phyloP scores from a whole-genome alignment of 2,797 vertebrate species.

The Epinephelus malabaricus region DNA sequence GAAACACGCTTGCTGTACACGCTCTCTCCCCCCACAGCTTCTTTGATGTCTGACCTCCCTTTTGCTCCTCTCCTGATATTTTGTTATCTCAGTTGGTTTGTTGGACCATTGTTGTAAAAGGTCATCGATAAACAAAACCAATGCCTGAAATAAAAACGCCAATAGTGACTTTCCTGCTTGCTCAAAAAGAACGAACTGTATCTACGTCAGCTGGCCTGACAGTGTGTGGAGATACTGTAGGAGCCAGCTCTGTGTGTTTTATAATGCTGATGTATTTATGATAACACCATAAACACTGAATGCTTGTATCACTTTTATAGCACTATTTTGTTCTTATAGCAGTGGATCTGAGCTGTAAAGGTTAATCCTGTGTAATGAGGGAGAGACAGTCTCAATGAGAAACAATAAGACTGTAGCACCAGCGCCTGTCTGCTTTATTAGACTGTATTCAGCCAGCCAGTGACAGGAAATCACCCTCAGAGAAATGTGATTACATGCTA shows the following conservation, averaged over 20 bases:
- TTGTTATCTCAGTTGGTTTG: background rate
- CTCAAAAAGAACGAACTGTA: background rate
- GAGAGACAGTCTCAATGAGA: background rate
- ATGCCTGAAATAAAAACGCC: background rate
- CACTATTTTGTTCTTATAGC: slow-evolving; percentile 5
- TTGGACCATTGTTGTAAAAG: background rate
- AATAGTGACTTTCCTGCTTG: background rate
- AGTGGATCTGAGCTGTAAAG: slow-evolving; percentile 23
- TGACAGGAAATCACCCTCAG: slow-evolving; percentile 23
- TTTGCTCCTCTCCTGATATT: background rate
- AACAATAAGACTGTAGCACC: background rate
- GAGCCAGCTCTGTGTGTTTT: slow-evolving; percentile 17
- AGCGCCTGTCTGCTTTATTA: slow-evolving; percentile 40
- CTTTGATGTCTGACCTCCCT: no score
- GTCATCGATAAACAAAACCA: background rate
- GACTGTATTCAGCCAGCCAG: slow-evolving; percentile 18
- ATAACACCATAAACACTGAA: background rate
- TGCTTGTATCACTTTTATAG: slow-evolving; percentile 13
- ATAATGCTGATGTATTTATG: slow-evolving; percentile 13
- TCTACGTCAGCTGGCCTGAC: background rate
- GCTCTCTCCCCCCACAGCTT: no score
- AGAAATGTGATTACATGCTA: slow-evolving; percentile 49
- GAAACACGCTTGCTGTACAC: no score
- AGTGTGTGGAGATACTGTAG: background rate
- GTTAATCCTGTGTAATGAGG: slow-evolving; percentile 27